Percentiles rank a stretch among this genome's conserved stretches.
Evolutionary conservation across 1,140 invertebrate genomes (phyloP).

Genomic region (Frieseomelitta varia): DNA sequence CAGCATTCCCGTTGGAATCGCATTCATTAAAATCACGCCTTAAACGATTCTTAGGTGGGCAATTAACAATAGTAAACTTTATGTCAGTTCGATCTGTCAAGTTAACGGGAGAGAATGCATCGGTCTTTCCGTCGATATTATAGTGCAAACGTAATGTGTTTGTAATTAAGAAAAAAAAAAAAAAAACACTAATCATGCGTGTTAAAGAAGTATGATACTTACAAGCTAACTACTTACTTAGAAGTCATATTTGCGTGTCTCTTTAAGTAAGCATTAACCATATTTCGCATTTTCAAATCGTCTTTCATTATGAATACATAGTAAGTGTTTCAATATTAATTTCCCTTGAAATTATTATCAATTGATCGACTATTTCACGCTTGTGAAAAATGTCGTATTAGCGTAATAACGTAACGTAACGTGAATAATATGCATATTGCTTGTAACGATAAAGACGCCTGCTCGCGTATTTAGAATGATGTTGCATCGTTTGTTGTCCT

Average conservation of each 20-base stretch:
- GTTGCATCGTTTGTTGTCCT: neutral
- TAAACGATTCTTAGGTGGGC: neutral
- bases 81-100: conserved; percentile 13
- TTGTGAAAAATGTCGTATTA: neutral
- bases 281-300: conserved; percentile 7
- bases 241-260: neutral
- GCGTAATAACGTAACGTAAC: neutral
- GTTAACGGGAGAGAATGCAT: conserved; percentile 21
- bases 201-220: conserved; percentile 24
- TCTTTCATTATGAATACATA: conserved; percentile 60
- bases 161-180: neutral
- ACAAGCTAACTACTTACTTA: neutral
- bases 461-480: neutral
- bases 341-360: neutral
- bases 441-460: neutral
- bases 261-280: conserved; percentile 39
- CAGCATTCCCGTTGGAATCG: neutral
- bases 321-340: conserved; percentile 41
- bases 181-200: conserved; percentile 3
- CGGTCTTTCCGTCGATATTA: conserved; percentile 15
- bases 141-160: neutral
- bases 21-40: neutral
- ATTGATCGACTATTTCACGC: neutral
- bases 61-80: neutral
- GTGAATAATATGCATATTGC: neutral